These are phyloP conservation scores for Coregonus ussuriensis DNA, from an alignment of 2,797 vertebrate genomes.

Conservation along the genomic window DNA sequence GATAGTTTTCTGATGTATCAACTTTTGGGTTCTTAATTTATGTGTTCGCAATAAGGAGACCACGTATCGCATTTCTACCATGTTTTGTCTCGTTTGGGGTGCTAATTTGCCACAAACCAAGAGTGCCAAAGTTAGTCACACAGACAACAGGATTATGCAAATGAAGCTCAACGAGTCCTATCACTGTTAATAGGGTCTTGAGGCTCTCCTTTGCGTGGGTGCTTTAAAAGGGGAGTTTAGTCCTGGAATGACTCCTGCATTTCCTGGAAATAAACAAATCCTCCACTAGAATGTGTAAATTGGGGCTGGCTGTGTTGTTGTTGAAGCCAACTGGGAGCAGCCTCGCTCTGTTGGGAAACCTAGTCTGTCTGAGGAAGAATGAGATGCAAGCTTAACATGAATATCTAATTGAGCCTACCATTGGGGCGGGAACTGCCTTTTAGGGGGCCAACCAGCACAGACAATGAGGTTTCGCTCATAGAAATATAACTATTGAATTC, in stretches of 20 bases:
- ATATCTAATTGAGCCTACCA: conserved; percentile 25
- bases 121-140: neutral
- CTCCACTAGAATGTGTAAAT: conserved; percentile 14
- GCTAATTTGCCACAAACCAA: conserved; percentile 4
- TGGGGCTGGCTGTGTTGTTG: conserved; percentile 10
- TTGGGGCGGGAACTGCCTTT: conserved; percentile 16
- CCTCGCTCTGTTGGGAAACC: conserved; percentile 19
- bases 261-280: neutral
- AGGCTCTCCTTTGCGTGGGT: neutral
- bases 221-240: neutral
- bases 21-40: neutral
- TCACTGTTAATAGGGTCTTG: neutral
- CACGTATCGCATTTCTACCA: conserved; percentile 17
- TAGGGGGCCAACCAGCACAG: neutral
- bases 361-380: neutral
- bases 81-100: conserved; percentile 9
- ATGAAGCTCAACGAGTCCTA: neutral
- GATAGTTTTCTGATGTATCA: conserved; percentile 8
- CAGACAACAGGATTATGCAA: conserved; percentile 15
- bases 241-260: neutral
- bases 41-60: neutral
- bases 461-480: neutral
- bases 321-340: conserved; percentile 33
- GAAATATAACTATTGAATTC: neutral
- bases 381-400: conserved; percentile 47